Evolutionary conservation across 2,113 vertebrate genomes (phyloP).

Genomic region (Paramormyrops kingsleyae): DNA sequence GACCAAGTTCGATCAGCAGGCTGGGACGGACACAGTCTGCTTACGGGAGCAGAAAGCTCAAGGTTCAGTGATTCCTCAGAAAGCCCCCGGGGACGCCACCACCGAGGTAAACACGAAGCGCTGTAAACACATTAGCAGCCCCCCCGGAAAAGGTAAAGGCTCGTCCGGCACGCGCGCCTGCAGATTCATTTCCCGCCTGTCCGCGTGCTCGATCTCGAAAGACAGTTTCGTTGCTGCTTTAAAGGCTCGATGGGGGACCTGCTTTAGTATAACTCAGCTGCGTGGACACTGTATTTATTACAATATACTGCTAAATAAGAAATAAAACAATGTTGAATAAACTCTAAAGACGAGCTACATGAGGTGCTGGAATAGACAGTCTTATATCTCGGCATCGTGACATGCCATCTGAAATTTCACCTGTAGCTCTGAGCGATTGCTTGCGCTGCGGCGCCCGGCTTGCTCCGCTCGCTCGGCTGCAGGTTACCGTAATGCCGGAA

Average conservation of each 20-base stretch:
- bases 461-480: neutral
- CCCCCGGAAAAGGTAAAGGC: neutral
- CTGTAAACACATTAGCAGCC: neutral
- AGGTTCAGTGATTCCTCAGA: conserved; percentile 47
- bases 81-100: conserved; percentile 39
- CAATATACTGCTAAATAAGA: neutral
- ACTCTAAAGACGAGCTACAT: neutral
- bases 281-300: too few relatives aligned
- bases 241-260: neutral
- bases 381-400: neutral
- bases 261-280: neutral
- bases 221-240: neutral
- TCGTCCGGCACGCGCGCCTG: neutral
- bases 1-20: conserved; percentile 41
- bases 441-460: neutral
- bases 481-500: neutral
- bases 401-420: neutral
- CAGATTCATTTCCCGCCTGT: neutral
- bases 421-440: neutral
- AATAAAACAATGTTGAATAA: neutral
- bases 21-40: conserved; percentile 48
- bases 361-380: neutral
- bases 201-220: neutral
- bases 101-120: neutral
- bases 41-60: conserved; percentile 49